Evolutionary conservation across 2,888 invertebrate species (phyloP), one percentile per base, ranked within the genome.

Genomic region (Nineta flava): DNA sequence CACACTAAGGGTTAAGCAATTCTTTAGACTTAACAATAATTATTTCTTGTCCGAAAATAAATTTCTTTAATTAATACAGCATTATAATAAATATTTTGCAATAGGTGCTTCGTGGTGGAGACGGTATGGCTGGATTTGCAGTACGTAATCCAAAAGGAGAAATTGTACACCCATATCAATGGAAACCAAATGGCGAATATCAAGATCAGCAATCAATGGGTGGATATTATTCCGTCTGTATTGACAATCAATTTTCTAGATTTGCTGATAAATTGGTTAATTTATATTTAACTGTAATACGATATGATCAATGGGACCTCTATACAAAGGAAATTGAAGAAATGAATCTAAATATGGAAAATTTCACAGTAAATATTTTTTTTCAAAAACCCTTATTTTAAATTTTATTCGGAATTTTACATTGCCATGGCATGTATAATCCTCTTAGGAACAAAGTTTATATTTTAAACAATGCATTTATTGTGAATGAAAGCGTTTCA

Each of bases 271-370:
- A 93, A 69, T 69, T 93, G 54, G 85, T 93, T 32, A 92, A 91
- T 64, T 71, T 93, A 53, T 93, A 93, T 61, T 76, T 93, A 51
- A 91, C 92, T 0, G 91, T 93, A 4, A 90, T 92, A 50, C 79
- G 90, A 61, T 90, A 91, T 60, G 92, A 93, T 61, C 81, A 88
- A 65, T 95, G 95, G 95, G 88, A 92, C 59, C 79, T 86, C 61
- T 93, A 87, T 59, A 80, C 90, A 0, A 82, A 88, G 63, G 94
- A 95, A 68, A 75, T 94, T 17, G 87, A 92, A 61, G 85, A 85
- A 44, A 65, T 92, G 53, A 85, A 92, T 62, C 73, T 91, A 62
- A 87, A 90, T 57, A 88, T 93, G 60, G 81, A 84, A 57, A 94
- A 93, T 65, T 92, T 93, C 60, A 93, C 93, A 45, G 91, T 88